Evolutionary conservation across 2,113 vertebrate species (phyloP), one percentile per base, ranked within the genome.

Genomic region (Varanus komodoensis): DNA sequence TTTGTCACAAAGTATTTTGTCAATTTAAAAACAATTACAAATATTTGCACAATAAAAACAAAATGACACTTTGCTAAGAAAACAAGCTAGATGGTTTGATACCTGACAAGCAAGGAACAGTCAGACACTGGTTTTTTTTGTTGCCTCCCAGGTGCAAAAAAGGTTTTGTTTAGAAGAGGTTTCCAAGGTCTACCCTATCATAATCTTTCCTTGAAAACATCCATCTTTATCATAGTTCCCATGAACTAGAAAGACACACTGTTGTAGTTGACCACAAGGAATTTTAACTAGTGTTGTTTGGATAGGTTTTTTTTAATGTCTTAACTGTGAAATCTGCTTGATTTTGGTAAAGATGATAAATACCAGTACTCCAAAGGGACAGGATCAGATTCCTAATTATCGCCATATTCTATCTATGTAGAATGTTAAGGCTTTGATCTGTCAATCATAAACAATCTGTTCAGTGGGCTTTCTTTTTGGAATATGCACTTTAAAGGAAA

Each of bases 171-270:
- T 90, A 68, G 91, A 92, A 90, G 88, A 89, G 89, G 3, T 96
- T 71, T 95, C 95, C 92, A 92, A 96, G 95, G 91, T 94, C 90
- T 32, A n/a, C 77, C 1, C 80, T 92, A 71, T 94, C 88, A 1
- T 93, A 93, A 92, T 93, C 90, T 90, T 3, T 11, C 88, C 80
- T 86, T 44, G 68, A 93, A 94, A 96, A 0, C 95, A 91, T 94
- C 89, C 91, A 78, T 78, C 50, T 95, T 92, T 93, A 96, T 94
- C 93, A 89, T 89, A 82, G 90, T 95, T 95, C 94, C 86, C 89
- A 90, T 77, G 89, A 93, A 92, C 32, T 0, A 1, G 78, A 34
- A 86, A 88, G 92, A 92, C 14, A 61, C 79, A 78, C 86, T 77
- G 90, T 86, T 83, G 48, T 78, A 85, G 71, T 90, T 89, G 92